Evolutionary conservation across 2,797 vertebrate species (phyloP), one percentile per base, ranked within the genome.

Genomic region (Phataginus tricuspis): DNA sequence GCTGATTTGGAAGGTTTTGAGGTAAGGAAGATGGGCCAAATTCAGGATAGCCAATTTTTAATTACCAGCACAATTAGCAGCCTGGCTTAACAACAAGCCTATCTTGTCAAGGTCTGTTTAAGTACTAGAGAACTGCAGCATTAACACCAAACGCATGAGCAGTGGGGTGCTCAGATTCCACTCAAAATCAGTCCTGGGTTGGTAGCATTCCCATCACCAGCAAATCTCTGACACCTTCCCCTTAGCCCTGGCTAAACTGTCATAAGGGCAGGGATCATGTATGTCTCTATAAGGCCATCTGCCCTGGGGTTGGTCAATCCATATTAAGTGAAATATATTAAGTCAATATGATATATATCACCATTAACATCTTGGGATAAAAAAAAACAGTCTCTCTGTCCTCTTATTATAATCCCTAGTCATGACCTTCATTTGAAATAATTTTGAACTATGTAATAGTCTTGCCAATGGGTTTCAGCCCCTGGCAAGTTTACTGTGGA

Each of bases 21-120:
- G 79, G 68, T 80, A 95, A 86, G 69, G 75, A 75, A 87, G 3
- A 0, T 55, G 84, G 49, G 97, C 95, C 95, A 96, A 84, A 45
- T 29, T 49, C 34, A 61, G 86, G 4, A 21, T 66, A 79, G 97
- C 97, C 97, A 96, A 53, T 96, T 96, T 97, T 98, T 96, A 98
- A 97, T 96, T 93, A 98, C 94, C 93, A 97, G 97, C 97, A 97
- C 96, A 97, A 97, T 98, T 97, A 97, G 95, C 96, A 96, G 61
- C 89, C 93, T 96, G 95, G 91, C 95, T 92, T 89, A 72, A 86
- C 88, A 88, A 94, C 68, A 80, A 74, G 63, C 37, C 71, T 86
- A 4, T 94, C 96, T 96, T 96, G 95, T 98, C 64, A 77, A 93
- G 79, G 79, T 95, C 72, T 95, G 93, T 93, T 97, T 97, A 95